A percentile compares a stretch with the other conserved stretches of the same genome.
Conservation (phyloP, 2,113 vertebrate genomes). For the Python bivittatus region DNA sequence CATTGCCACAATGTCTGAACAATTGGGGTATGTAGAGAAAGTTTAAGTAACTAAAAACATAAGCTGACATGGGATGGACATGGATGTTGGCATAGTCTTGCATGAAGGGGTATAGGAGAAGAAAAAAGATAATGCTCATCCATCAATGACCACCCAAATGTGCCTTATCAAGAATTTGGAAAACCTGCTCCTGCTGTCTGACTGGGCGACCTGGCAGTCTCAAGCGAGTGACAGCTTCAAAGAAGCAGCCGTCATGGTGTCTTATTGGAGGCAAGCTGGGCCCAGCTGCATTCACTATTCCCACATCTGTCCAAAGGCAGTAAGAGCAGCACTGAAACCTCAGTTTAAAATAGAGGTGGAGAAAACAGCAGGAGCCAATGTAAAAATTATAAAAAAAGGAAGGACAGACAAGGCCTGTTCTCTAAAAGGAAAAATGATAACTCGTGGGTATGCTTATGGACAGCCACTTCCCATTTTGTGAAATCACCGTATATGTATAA, state of each 20-base stretch:
- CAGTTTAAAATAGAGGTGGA: conserved; percentile 79
- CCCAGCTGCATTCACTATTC: conserved; percentile 93
- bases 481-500: conserved; percentile 35
- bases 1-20: background rate
- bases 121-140: background rate
- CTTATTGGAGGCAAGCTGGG: conserved; percentile 92
- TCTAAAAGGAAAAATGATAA: conserved; percentile 37
- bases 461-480: background rate
- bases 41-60: background rate
- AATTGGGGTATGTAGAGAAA: background rate
- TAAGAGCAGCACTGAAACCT: conserved; percentile 88
- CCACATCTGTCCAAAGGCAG: conserved; percentile 86
- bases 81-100: background rate
- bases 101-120: background rate
- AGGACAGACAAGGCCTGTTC: conserved; percentile 70
- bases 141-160: background rate
- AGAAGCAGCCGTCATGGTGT: conserved; percentile 76
- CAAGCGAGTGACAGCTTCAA: rapidly evolving
- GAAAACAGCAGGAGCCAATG: conserved; percentile 75
- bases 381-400: conserved; percentile 84
- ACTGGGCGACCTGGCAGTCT: conserved; percentile 59
- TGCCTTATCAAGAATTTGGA: background rate
- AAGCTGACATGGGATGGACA: background rate
- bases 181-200: background rate
- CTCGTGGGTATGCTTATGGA: conserved; percentile 1